phyloP scores from a whole-genome alignment of 2,113 vertebrate genomes.

The Cisticola juncidis region DNA sequence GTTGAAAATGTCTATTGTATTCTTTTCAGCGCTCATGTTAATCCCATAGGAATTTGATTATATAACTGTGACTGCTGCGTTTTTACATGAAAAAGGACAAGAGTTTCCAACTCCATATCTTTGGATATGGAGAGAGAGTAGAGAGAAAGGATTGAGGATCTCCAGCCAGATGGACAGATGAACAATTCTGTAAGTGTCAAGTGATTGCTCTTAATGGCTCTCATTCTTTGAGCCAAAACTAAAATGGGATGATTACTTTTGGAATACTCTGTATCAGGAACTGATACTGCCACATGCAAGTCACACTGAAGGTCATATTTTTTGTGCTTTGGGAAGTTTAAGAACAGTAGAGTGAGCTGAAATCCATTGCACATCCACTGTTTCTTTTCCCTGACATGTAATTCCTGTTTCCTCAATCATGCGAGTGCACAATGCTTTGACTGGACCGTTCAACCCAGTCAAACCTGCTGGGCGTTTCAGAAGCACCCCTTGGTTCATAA shows the following conservation, averaged over 20 bases:
- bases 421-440: not conserved
- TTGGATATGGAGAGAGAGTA: not conserved
- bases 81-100: not conserved
- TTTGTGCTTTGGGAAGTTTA: not conserved
- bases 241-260: not conserved
- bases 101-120: not conserved
- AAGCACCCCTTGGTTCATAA: slow-evolving; percentile 21
- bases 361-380: not conserved
- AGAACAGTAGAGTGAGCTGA: not conserved
- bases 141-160: not conserved
- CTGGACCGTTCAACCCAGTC: slow-evolving; percentile 15
- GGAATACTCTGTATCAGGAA: not conserved
- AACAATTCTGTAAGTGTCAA: not conserved
- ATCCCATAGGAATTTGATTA: not conserved
- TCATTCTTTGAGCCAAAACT: not conserved
- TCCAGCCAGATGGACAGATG: not conserved
- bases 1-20: not conserved
- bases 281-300: not conserved
- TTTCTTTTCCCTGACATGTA: not conserved
- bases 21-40: not conserved
- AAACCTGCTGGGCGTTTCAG: not conserved
- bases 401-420: not conserved
- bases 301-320: not conserved
- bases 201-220: fast-evolving
- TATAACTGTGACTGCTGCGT: not conserved